These are phyloP conservation scores for Nematolebias whitei DNA, from an alignment of 2,113 vertebrate genomes.

Conservation along the genomic window DNA sequence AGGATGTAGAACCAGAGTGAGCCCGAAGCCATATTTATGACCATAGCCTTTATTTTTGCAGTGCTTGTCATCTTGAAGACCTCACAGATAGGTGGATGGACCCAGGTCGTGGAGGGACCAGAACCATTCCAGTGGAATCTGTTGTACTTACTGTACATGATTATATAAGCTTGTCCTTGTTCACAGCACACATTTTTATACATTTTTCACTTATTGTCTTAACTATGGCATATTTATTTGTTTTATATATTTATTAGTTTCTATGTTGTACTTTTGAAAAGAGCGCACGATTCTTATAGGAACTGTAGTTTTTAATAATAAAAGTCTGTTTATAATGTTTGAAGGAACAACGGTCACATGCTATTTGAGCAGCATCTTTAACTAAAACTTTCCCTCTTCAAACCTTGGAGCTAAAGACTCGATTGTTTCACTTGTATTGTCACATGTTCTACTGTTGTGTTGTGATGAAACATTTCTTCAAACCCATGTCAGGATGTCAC, in stretches of 20 bases:
- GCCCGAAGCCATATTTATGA: constrained; percentile 84
- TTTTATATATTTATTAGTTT: constrained; percentile 78
- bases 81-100: constrained; percentile 26
- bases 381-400: too few species aligned
- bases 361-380: constrained; percentile 10
- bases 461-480: too few species aligned
- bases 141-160: constrained; percentile 27
- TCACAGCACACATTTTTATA: constrained; percentile 56
- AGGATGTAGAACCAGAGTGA: constrained; percentile 66
- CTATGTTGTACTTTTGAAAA: constrained; percentile 63
- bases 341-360: constrained; percentile 25
- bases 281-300: constrained; percentile 52
- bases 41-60: constrained; percentile 68
- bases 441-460: too few species aligned
- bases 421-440: too few species aligned
- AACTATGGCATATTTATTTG: constrained; percentile 78
- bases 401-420: too few species aligned
- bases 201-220: constrained; percentile 63
- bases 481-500: too few species aligned
- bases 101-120: neutral
- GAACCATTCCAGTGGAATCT: constrained; percentile 27
- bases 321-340: constrained; percentile 12
- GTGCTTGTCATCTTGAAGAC: constrained; percentile 47
- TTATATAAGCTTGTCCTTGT: constrained; percentile 37
- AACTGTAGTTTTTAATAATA: constrained; percentile 52